Percentiles rank a stretch among this genome's conserved stretches.
Conservation (phyloP, 2,113 vertebrate genomes). For the Sylvietta virens region DNA sequence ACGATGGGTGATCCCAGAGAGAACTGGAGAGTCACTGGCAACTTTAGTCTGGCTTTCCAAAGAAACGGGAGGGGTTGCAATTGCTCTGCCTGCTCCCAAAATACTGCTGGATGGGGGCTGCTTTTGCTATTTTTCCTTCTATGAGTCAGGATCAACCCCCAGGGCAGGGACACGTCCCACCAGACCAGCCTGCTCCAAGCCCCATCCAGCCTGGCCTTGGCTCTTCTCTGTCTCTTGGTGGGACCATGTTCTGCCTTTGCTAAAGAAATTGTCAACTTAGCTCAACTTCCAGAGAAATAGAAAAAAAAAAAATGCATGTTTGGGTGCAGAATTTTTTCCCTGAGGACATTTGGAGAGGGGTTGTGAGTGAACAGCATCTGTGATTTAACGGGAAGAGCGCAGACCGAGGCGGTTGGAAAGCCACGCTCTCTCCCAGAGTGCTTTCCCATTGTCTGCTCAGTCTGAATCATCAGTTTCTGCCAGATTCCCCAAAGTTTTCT, state of each 20-base stretch:
- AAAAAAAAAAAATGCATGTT: neutral
- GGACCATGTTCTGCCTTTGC: neutral
- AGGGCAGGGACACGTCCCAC: neutral
- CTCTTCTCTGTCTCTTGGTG: neutral
- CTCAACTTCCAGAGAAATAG: neutral
- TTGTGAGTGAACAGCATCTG: neutral
- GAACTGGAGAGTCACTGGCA: neutral
- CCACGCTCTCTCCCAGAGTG: neutral
- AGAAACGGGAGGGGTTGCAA: neutral
- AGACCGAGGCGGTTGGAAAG: fast-evolving
- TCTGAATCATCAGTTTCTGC: neutral
- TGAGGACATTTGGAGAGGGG: neutral
- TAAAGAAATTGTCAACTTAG: neutral
- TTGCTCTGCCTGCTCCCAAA: neutral
- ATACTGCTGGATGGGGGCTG: neutral
- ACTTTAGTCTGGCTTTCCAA: neutral
- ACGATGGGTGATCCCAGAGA: neutral
- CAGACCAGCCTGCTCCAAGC: neutral
- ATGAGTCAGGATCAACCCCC: fast-evolving
- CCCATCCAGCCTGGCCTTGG: neutral
- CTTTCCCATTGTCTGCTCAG: neutral
- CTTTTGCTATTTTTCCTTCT: neutral
- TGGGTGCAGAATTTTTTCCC: neutral
- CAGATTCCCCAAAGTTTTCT: neutral
- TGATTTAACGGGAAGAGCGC: neutral